phyloP scores from a whole-genome alignment of 2,888 invertebrate genomes.

The Saturnia pavonia region DNA sequence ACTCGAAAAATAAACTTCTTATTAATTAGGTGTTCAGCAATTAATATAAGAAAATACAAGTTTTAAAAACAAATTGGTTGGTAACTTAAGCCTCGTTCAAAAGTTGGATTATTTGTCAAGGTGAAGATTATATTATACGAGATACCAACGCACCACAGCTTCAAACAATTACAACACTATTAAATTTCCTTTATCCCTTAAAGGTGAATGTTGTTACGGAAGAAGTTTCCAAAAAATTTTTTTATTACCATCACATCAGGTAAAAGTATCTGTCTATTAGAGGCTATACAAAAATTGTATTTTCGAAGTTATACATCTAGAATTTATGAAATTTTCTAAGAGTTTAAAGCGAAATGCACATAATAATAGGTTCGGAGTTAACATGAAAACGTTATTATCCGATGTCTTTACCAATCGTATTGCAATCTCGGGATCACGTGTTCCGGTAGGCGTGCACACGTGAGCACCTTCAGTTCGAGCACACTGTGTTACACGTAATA shows the following conservation, averaged over 20 bases:
- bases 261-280: too few relatives aligned
- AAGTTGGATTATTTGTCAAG: not conserved
- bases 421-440: conserved; percentile 22
- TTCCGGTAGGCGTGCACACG: conserved; percentile 15
- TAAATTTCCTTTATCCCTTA: not conserved
- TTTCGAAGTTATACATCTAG: too few relatives aligned
- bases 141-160: not conserved
- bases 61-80: not conserved
- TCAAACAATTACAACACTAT: not conserved
- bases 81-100: conserved; percentile 5
- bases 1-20: not conserved
- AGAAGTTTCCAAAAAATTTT: not conserved
- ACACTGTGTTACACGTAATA: not conserved
- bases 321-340: not conserved
- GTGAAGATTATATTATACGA: not conserved
- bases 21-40: not conserved
- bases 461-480: conserved; percentile 10
- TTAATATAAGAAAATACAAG: not conserved
- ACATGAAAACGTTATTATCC: not conserved
- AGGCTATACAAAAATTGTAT: too few relatives aligned
- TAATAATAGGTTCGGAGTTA: not conserved
- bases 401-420: conserved; percentile 20
- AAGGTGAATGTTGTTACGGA: not conserved
- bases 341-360: not conserved
- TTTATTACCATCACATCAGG: not conserved